phyloP scores from a whole-genome alignment of 2,888 invertebrate genomes.

The Helleia helle region DNA sequence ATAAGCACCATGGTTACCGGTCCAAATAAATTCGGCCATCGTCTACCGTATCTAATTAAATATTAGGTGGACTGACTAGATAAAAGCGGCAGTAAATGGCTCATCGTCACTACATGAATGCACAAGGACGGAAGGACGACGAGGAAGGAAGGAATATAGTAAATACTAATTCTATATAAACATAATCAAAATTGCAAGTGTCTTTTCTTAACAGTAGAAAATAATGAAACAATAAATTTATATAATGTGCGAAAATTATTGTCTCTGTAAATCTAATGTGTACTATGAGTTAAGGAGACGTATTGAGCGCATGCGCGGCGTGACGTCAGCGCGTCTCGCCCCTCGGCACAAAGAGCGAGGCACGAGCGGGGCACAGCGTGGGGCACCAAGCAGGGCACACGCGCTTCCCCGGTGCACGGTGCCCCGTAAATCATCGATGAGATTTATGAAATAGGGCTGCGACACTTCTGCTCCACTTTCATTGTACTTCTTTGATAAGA shows the following conservation, averaged over 20 bases:
- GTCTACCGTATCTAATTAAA: no score
- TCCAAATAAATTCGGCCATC: no score
- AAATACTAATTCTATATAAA: no score
- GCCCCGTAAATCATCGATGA: slow-evolving; percentile 31
- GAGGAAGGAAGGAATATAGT: no score
- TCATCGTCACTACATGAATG: no score
- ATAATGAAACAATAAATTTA: not conserved
- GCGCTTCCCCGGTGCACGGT: slow-evolving; percentile 28
- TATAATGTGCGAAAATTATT: slow-evolving; percentile 7
- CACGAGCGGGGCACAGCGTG: slow-evolving; percentile 24
- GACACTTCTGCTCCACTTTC: slow-evolving; percentile 19
- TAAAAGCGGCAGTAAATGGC: no score
- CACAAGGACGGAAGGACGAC: no score
- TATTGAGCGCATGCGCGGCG: slow-evolving; percentile 48
- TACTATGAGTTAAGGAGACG: slow-evolving; percentile 47
- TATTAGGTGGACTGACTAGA: no score
- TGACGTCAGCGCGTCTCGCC: slow-evolving; percentile 57
- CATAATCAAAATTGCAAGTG: no score
- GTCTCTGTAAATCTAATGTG: slow-evolving; percentile 31
- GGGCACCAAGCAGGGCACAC: slow-evolving; percentile 22
- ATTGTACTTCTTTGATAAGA: slow-evolving; percentile 7
- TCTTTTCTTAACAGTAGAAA: no score
- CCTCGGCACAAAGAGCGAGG: slow-evolving; percentile 26
- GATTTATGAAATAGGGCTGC: slow-evolving; percentile 25
- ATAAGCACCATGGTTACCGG: no score